Evolutionary conservation across 1,140 invertebrate species (phyloP).

Genomic region (Phymastichus coffea): DNA sequence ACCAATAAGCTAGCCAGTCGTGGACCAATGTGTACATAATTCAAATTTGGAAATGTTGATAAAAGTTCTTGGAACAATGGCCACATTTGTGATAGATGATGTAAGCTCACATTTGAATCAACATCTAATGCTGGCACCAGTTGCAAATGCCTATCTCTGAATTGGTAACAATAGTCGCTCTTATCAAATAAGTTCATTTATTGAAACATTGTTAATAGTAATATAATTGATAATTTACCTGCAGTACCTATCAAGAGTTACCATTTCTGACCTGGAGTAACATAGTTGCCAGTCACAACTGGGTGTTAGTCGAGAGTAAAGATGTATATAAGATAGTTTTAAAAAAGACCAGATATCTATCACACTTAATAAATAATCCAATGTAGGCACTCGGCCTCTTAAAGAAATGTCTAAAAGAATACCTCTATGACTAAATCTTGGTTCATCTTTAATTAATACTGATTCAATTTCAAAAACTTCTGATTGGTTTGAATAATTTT

Average conservation of each 20-base stretch:
- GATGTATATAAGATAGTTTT: slow-evolving; percentile 65
- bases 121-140: slow-evolving; percentile 66
- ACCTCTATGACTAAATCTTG: slow-evolving; percentile 61
- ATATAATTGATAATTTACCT: slow-evolving; percentile 53
- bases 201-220: slow-evolving; percentile 10
- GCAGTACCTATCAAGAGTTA: slow-evolving; percentile 67
- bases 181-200: slow-evolving; percentile 11
- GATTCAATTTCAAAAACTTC: slow-evolving; percentile 48
- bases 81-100: slow-evolving; percentile 62
- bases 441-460: slow-evolving; percentile 66
- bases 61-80: slow-evolving; percentile 60
- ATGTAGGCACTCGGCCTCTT: slow-evolving; percentile 62
- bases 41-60: slow-evolving; percentile 53
- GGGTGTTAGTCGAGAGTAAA: slow-evolving; percentile 58
- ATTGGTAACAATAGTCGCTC: slow-evolving; percentile 29
- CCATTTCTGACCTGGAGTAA: slow-evolving; percentile 61
- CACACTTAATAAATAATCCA: slow-evolving; percentile 62
- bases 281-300: slow-evolving; percentile 58
- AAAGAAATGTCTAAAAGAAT: slow-evolving; percentile 65
- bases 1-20: slow-evolving; percentile 62
- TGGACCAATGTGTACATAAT: slow-evolving; percentile 65
- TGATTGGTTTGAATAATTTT: slow-evolving; percentile 38
- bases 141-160: slow-evolving; percentile 52
- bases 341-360: slow-evolving; percentile 62
- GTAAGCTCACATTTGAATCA: slow-evolving; percentile 58